Conservation (phyloP, 2,113 vertebrate genomes). For the Ranitomeya variabilis region DNA sequence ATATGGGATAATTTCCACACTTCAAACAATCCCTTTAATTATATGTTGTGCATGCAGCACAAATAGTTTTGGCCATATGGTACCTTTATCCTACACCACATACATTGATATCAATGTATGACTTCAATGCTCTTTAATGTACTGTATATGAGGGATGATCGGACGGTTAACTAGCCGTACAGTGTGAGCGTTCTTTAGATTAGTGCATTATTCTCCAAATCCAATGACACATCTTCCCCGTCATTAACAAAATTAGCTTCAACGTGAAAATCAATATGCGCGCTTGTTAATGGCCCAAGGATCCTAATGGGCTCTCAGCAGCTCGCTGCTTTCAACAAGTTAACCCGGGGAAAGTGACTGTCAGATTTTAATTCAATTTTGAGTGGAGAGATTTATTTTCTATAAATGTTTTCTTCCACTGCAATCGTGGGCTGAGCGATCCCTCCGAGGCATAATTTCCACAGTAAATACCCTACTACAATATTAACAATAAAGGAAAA, state of each 20-base stretch:
- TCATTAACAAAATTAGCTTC: constrained; percentile 33
- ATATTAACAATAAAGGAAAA: not conserved
- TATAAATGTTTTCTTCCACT: constrained; percentile 35
- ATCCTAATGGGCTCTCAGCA: not conserved
- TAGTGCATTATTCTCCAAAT: not conserved
- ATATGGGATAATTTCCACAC: no score
- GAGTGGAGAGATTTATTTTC: constrained; percentile 6
- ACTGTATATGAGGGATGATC: not conserved
- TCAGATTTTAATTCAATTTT: constrained; percentile 46
- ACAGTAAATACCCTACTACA: not conserved
- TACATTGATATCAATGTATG: not conserved
- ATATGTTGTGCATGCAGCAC: no score
- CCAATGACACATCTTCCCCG: not conserved
- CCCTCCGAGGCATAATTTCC: not conserved
- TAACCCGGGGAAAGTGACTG: constrained; percentile 40
- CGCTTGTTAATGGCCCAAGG: constrained; percentile 23
- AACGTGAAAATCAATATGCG: constrained; percentile 36
- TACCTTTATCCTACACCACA: no score
- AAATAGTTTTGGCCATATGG: no score
- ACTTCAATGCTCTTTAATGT: not conserved
- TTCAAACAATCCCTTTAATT: no score
- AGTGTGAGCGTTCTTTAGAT: not conserved
- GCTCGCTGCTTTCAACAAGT: constrained; percentile 32
- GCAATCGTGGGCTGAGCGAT: not conserved
- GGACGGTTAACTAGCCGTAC: not conserved